Percentiles rank a stretch among this genome's conserved stretches.
Evolutionary conservation across 2,797 vertebrate species (phyloP).

Genomic region (Tiaroga cobitis): DNA sequence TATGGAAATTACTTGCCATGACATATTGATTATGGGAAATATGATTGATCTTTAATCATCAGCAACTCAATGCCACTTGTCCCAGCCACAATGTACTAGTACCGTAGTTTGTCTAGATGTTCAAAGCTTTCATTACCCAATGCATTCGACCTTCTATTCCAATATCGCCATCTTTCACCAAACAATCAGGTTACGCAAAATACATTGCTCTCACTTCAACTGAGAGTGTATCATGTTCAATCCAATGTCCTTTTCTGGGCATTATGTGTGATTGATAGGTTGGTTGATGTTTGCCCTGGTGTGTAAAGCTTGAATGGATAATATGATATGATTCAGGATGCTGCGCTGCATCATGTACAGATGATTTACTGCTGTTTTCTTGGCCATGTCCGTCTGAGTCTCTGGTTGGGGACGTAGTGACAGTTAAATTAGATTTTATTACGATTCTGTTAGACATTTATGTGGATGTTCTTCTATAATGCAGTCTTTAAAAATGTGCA

Average conservation of each 20-base stretch:
- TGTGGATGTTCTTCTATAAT: conserved; percentile 30
- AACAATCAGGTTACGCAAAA: background rate
- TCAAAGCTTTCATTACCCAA: background rate
- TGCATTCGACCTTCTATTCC: background rate
- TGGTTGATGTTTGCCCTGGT: background rate
- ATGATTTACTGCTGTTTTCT: conserved; percentile 31
- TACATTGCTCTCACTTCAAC: background rate
- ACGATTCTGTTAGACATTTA: conserved; percentile 47
- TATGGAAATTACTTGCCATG: conserved; percentile 52
- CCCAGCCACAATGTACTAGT: background rate
- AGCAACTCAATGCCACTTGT: background rate
- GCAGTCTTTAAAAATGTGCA: conserved; percentile 14
- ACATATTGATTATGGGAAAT: conserved; percentile 47
- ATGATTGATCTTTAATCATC: conserved; percentile 33
- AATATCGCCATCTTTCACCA: background rate
- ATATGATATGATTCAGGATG: conserved; percentile 17
- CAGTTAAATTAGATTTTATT: conserved; percentile 44
- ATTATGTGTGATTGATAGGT: conserved; percentile 28
- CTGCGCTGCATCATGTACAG: background rate
- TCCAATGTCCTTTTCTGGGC: background rate
- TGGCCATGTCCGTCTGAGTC: background rate
- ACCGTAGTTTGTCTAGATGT: conserved; percentile 9
- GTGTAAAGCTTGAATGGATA: conserved; percentile 10
- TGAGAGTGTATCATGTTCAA: background rate
- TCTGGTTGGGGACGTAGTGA: conserved; percentile 1